Evolutionary conservation across 37 sponge, comb jelly and placozoan genomes (phyloP), one percentile per base, ranked within the genome.

Genomic region (Ianthella basta): DNA sequence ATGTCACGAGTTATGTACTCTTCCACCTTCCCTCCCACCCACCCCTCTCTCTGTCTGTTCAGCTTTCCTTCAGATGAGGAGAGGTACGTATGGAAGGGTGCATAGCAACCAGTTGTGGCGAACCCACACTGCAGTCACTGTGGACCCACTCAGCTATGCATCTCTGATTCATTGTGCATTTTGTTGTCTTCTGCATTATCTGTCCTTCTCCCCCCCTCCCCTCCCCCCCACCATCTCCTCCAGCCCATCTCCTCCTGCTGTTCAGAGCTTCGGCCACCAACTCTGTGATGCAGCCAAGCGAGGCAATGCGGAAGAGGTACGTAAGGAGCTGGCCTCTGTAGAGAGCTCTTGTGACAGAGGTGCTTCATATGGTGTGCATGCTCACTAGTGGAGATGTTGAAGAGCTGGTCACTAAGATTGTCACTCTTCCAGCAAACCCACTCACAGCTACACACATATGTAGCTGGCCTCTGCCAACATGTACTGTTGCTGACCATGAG

Each of bases 201-300:
- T n/a, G n/a, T n/a, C n/a, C n/a, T n/a, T n/a, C n/a, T n/a, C n/a
- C n/a, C n/a, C 60, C 33, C 36, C 21, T 33, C 21, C n/a, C 10
- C 73, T 34, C 14, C 33, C 37, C 4, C 37, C 36, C 37, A 32
- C 27, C 64, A n/a, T n/a, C n/a, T n/a, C 14, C 73, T 33, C 33
- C 33, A 32, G 21, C 73, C 33, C 37, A 35, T 32, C 33, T 34
- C 82, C 82, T 39, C 82, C 82, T 23, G 21, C 82, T 27, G 54
- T 66, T n/a, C 36, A 35, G 44, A 34, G 36, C 23, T 10, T 3
- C 21, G 38, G 38, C 25, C 44, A 86, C 37, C 81, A 56, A 21
- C 61, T 94, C 59, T 18, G 91, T 29, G 92, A 94, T 82, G 84
- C 89, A 2, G 89, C 88, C 56, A 94, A 94, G 56, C 72, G 89